Evolutionary conservation across 1,140 invertebrate genomes (phyloP).

Genomic region (Delia radicum): DNA sequence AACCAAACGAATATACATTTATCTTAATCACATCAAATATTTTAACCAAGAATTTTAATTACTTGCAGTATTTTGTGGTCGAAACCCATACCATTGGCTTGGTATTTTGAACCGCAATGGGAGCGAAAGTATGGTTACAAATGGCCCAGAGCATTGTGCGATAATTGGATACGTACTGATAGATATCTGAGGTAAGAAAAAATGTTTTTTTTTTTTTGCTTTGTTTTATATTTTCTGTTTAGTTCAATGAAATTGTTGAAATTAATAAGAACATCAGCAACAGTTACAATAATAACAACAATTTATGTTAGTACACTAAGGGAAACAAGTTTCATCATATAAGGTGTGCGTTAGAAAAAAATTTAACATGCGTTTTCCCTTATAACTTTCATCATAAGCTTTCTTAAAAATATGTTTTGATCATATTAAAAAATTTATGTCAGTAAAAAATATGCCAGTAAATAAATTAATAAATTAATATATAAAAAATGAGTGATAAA

Average conservation of each 20-base stretch:
- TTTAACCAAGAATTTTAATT: conserved; percentile 2
- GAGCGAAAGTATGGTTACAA: conserved; percentile 69
- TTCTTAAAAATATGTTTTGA: no score
- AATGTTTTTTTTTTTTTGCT: neutral
- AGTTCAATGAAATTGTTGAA: neutral
- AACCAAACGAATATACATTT: no score
- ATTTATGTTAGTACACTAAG: no score
- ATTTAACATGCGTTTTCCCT: no score
- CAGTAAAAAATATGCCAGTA: no score
- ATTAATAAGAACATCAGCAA: neutral
- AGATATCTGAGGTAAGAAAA: conserved; percentile 63
- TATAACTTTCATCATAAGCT: no score
- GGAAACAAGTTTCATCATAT: no score
- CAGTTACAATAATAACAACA: neutral
- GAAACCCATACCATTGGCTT: conserved; percentile 83
- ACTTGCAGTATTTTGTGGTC: conserved; percentile 77
- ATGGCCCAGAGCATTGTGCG: conserved; percentile 82
- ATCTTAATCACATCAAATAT: neutral
- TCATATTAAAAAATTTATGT: no score
- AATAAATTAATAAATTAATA: no score
- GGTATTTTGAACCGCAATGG: conserved; percentile 92
- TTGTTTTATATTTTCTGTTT: neutral
- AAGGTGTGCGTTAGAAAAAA: no score
- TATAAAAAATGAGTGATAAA: no score
- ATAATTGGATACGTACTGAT: conserved; percentile 86